Evolutionary conservation across 2,113 vertebrate genomes (phyloP).

Genomic region (Misgurnus mizolepis): DNA sequence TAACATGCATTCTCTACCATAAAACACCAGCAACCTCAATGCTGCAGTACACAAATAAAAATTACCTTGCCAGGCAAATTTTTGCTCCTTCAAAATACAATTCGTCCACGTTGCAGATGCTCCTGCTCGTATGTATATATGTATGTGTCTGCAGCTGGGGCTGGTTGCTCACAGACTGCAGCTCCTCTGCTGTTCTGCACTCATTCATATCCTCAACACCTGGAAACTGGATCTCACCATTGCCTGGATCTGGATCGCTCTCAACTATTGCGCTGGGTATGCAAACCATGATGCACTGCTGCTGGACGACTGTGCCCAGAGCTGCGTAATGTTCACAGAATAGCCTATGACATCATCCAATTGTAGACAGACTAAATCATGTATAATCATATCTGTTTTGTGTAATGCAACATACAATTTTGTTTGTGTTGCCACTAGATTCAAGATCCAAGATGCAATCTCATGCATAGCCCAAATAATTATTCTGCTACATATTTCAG

Average conservation of each 20-base stretch:
- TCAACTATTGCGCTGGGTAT: constrained; percentile 22
- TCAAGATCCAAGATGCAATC: background rate
- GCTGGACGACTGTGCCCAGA: constrained; percentile 23
- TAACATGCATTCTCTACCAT: background rate
- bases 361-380: constrained; percentile 8
- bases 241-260: constrained; percentile 51
- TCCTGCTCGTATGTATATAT: background rate
- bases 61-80: constrained; percentile 19
- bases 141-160: constrained; percentile 16
- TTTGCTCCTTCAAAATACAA: background rate
- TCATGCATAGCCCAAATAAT: too few relatives aligned
- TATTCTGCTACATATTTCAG: background rate
- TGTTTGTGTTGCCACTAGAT: background rate
- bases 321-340: constrained; percentile 9
- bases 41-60: background rate
- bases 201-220: constrained; percentile 49
- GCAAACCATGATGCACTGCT: constrained; percentile 8
- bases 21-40: background rate
- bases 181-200: constrained; percentile 32
- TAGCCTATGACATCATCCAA: constrained; percentile 30
- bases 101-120: background rate
- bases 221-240: constrained; percentile 35
- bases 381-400: background rate
- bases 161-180: constrained; percentile 44
- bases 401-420: background rate